These are phyloP conservation scores for Macroteleia sp. DNA, from an alignment of 2,888 invertebrate species.

Conservation along the genomic window DNA sequence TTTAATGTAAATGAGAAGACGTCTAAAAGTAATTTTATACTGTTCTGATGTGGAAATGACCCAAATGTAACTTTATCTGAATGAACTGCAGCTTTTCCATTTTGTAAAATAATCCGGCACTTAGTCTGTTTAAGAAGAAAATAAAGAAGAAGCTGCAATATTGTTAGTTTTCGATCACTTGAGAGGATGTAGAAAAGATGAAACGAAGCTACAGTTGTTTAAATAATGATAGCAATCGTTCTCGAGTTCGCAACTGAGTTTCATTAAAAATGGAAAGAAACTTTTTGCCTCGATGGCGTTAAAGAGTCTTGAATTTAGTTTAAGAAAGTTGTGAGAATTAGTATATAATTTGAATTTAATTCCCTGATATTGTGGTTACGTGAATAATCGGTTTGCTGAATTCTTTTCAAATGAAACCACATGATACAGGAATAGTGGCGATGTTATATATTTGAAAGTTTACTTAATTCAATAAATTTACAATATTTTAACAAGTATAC, in stretches of 20 bases:
- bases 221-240: constrained; percentile 32
- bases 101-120: constrained; percentile 29
- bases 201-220: constrained; percentile 20
- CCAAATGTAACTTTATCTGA: constrained; percentile 23
- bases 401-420: too few relatives aligned
- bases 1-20: constrained; percentile 1
- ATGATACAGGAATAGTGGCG: too few relatives aligned
- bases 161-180: constrained; percentile 33
- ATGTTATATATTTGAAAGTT: too few relatives aligned
- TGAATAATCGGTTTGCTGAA: constrained; percentile 23
- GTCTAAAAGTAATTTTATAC: constrained; percentile 25
- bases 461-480: too few relatives aligned
- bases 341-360: constrained; percentile 27
- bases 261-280: constrained; percentile 25
- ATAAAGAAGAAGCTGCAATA: constrained; percentile 6
- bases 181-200: constrained; percentile 14
- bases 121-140: constrained; percentile 10
- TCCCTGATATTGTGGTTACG: constrained; percentile 7
- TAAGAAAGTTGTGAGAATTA: constrained; percentile 19
- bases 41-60: constrained; percentile 13
- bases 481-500: too few relatives aligned
- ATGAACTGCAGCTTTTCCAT: constrained; percentile 25
- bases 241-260: constrained; percentile 18
- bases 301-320: constrained; percentile 30
- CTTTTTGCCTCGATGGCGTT: constrained; percentile 20